Evolutionary conservation across 2,113 vertebrate genomes (phyloP).

Genomic region (Ranitomeya variabilis): DNA sequence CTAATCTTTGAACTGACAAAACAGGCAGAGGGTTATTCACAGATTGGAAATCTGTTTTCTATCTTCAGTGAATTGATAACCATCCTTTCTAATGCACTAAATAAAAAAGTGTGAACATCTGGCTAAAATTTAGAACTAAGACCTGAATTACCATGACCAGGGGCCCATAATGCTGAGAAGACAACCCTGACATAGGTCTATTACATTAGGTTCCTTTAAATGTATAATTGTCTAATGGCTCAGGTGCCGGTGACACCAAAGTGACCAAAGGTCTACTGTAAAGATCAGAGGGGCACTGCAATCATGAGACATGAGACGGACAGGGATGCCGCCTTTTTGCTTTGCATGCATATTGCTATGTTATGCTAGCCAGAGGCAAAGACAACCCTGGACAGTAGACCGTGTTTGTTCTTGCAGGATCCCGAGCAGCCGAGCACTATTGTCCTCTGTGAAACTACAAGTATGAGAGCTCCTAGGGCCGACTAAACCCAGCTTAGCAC

Average conservation of each 20-base stretch:
- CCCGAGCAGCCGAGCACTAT: slow-evolving; percentile 40
- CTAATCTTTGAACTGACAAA: too few relatives aligned
- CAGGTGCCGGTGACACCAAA: neutral
- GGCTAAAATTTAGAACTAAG: too few relatives aligned
- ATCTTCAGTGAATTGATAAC: too few relatives aligned
- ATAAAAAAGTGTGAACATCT: too few relatives aligned
- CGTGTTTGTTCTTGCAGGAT: slow-evolving; percentile 30
- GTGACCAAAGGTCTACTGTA: neutral
- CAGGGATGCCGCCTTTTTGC: neutral
- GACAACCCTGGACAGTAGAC: slow-evolving; percentile 19
- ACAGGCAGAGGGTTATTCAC: too few relatives aligned
- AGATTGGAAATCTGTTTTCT: too few relatives aligned
- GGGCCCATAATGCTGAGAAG: too few relatives aligned
- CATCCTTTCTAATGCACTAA: too few relatives aligned
- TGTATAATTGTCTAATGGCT: neutral
- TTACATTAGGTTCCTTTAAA: neutral
- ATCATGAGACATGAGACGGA: neutral
- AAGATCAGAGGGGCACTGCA: neutral
- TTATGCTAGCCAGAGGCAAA: slow-evolving; percentile 39
- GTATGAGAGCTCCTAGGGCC: slow-evolving; percentile 13
- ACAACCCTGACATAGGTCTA: too few relatives aligned
- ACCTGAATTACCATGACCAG: too few relatives aligned
- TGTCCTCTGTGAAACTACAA: slow-evolving; percentile 22
- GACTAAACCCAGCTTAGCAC: slow-evolving; percentile 23
- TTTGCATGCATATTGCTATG: slow-evolving; percentile 7